Evolutionary conservation across 2,113 vertebrate genomes (phyloP).

Genomic region (Bubo blakistoni): DNA sequence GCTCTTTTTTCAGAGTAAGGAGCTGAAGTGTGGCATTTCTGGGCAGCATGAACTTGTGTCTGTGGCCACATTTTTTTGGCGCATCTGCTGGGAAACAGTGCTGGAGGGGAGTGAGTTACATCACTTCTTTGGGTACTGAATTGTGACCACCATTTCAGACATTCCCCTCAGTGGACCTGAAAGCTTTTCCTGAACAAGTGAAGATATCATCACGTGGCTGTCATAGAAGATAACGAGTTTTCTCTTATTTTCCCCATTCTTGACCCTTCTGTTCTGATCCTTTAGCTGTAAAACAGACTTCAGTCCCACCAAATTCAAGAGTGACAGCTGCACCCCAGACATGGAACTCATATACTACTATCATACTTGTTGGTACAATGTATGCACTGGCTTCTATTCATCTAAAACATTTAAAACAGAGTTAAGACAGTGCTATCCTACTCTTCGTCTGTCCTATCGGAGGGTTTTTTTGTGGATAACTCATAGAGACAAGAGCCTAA

Average conservation of each 20-base stretch:
- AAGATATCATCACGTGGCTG: neutral
- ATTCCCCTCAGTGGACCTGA: neutral
- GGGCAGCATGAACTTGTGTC: neutral
- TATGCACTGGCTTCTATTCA: neutral
- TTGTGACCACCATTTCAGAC: neutral
- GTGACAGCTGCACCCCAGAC: neutral
- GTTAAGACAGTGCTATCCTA: neutral
- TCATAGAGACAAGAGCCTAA: neutral
- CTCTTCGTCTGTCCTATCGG: neutral
- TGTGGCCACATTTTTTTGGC: neutral
- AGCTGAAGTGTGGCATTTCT: neutral
- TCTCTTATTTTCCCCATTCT: neutral
- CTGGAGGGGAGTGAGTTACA: neutral
- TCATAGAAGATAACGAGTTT: neutral
- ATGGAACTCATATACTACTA: neutral
- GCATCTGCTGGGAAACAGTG: neutral
- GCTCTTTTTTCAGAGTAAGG: neutral
- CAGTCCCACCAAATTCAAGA: neutral
- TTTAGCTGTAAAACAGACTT: neutral
- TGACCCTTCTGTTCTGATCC: neutral
- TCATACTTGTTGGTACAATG: fast-evolving
- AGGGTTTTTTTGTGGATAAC: neutral
- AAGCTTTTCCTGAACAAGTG: neutral
- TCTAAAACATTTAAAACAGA: neutral
- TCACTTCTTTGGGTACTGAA: neutral